Evolutionary conservation across 1,140 invertebrate species (phyloP).

Genomic region (Parasteatoda tepidariorum): DNA sequence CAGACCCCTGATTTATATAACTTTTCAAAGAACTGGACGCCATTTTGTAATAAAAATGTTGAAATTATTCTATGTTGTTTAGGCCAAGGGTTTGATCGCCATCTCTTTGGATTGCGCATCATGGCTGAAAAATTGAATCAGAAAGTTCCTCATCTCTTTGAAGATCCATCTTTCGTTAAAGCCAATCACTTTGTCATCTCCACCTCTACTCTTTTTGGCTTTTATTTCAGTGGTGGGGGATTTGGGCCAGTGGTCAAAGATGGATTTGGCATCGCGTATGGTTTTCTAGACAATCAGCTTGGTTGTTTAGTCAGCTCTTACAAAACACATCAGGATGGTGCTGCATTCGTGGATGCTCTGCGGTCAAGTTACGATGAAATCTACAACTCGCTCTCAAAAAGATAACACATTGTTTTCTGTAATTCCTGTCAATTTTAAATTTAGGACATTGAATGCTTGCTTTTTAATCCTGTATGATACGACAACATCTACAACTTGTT

Average conservation of each 20-base stretch:
- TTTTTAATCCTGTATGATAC: too few species aligned
- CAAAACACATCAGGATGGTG: slow-evolving; percentile 76
- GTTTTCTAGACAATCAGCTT: slow-evolving; percentile 79
- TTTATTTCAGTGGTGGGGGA: slow-evolving; percentile 87
- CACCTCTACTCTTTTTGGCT: slow-evolving; percentile 91
- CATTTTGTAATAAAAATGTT: not conserved
- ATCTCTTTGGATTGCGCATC: slow-evolving; percentile 87
- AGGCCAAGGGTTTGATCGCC: slow-evolving; percentile 95
- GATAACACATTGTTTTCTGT: slow-evolving; percentile 4
- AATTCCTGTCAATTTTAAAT: not conserved
- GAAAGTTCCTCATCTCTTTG: slow-evolving; percentile 77
- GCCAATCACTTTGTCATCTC: slow-evolving; percentile 95
- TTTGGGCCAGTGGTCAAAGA: slow-evolving; percentile 93
- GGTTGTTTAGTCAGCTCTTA: slow-evolving; percentile 86
- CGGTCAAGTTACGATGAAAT: slow-evolving; percentile 77
- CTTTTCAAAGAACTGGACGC: not conserved
- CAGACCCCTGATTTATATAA: not conserved
- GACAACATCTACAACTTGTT: too few species aligned
- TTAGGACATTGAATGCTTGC: too few species aligned
- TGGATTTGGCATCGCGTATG: slow-evolving; percentile 91
- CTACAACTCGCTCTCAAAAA: slow-evolving; percentile 65
- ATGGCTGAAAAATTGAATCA: slow-evolving; percentile 73
- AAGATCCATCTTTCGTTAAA: slow-evolving; percentile 81
- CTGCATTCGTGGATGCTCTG: slow-evolving; percentile 78
- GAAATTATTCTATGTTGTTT: slow-evolving; percentile 6